Evolutionary conservation across 2,888 invertebrate species (phyloP).

Genomic region (Encarsia formosa): DNA sequence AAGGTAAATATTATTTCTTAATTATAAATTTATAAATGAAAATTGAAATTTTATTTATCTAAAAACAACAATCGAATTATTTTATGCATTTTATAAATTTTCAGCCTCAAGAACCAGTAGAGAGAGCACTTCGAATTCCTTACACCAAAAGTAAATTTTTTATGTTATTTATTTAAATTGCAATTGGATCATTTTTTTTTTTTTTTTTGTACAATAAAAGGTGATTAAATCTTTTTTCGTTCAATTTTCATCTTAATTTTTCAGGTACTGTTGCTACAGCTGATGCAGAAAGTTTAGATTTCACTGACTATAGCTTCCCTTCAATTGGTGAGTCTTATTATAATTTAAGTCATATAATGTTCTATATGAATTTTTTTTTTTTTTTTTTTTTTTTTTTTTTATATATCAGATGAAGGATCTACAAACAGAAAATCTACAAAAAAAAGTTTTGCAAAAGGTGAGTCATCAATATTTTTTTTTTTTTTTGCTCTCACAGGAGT

Average conservation of each 20-base stretch:
- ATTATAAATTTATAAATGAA: not conserved
- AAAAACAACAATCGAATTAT: no score
- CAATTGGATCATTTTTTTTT: not conserved
- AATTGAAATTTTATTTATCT: not conserved
- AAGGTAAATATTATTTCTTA: not conserved
- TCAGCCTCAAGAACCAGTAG: constrained; percentile 19
- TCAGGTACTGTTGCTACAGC: constrained; percentile 8
- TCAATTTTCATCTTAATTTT: not conserved
- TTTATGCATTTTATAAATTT: constrained; percentile 1
- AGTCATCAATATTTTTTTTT: no score
- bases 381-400: not conserved
- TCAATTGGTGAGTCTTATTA: constrained; percentile 33
- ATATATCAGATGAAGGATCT: constrained; percentile 3
- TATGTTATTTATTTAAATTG: not conserved
- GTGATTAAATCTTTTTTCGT: no score
- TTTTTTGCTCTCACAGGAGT: no score
- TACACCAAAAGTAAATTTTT: constrained; percentile 29
- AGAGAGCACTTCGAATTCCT: constrained; percentile 30
- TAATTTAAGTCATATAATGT: not conserved
- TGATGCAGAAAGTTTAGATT: constrained; percentile 21
- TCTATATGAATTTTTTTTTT: not conserved
- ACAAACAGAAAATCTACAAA: constrained; percentile 1
- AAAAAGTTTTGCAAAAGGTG: no score
- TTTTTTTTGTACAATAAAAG: not conserved
- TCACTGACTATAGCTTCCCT: constrained; percentile 32